phyloP scores from a whole-genome alignment of 2,888 invertebrate genomes.

The Pseudanteris insignis region DNA sequence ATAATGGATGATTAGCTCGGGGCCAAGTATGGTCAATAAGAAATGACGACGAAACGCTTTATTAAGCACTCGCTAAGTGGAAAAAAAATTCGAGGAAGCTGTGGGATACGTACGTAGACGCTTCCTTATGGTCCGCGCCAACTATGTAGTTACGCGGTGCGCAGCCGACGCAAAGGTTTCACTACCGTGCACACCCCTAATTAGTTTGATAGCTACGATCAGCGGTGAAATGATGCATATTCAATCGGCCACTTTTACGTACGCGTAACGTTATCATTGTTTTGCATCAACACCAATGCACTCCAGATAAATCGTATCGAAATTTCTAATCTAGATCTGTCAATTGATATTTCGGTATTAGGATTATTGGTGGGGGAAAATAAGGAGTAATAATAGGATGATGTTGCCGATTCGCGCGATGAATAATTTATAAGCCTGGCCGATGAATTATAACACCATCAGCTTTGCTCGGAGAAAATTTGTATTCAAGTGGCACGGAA shows the following conservation, averaged over 20 bases:
- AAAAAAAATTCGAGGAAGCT: constrained; percentile 39
- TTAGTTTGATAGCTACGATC: constrained; percentile 43
- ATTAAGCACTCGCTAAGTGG: constrained; percentile 36
- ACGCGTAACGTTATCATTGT: too few relatives aligned
- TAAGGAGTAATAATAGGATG: too few relatives aligned
- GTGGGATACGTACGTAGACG: constrained; percentile 20
- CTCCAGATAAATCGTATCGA: constrained; percentile 14
- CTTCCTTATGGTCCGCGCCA: constrained; percentile 40
- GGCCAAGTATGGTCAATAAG: constrained; percentile 34
- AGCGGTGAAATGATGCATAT: constrained; percentile 23
- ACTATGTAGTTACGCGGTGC: constrained; percentile 35
- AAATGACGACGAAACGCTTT: constrained; percentile 41
- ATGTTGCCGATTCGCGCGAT: too few relatives aligned
- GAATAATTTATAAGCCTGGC: too few relatives aligned
- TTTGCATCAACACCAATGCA: too few relatives aligned
- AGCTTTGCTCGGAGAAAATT: too few relatives aligned
- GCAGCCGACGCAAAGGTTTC: constrained; percentile 40
- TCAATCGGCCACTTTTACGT: constrained; percentile 22
- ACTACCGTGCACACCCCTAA: constrained; percentile 39
- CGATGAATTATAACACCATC: too few relatives aligned
- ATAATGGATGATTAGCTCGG: constrained; percentile 11
- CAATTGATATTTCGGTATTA: constrained; percentile 29
- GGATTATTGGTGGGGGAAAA: too few relatives aligned
- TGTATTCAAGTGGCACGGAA: too few relatives aligned
- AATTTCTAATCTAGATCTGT: constrained; percentile 10